Evolutionary conservation across 2,113 vertebrate genomes (phyloP), one percentile per base, ranked within the genome.

Genomic region (Tympanuchus pallidicinctus): DNA sequence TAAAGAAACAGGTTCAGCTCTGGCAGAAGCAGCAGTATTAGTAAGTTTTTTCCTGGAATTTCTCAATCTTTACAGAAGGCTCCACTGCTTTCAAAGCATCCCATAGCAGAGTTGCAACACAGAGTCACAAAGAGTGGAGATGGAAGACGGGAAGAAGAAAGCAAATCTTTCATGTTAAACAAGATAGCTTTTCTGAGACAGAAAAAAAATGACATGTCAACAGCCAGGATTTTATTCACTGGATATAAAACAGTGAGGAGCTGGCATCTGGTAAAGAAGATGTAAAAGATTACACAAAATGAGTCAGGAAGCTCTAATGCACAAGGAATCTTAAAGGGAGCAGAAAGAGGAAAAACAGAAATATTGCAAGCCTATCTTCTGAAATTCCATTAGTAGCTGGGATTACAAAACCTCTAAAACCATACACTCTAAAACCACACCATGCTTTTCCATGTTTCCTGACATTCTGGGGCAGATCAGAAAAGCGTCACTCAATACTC

Each of bases 401-500:
- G 22, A 90, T 82, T 90, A 34, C 86, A 88, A 54, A 90, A 48
- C n/a, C 48, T 47, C 50, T 25, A 48, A 52, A 86, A 86, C 28
- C 0, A 0, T 30, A 30, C 3, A 2, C 48, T 50, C 50, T 25
- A 47, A 52, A 86, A 86, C 25, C 0, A 0, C 27, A 18, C 4
- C 2, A 34, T 24, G 42, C 13, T 88, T 83, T 78, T 43, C 40
- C 47, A 40, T 4, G 5, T 66, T 74, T 77, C 79, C 91, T 91
- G 75, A 78, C 38, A 89, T 80, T 59, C 47, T 54, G 32, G 8
- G 8, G 65, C 69, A 42, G 36, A 56, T 71, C 90, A 69, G 43
- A 75, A 45, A 38, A 45, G 52, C 89, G 38, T 71, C 25, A 76
- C 25, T 82, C 2, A 0, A 57, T 90, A 81, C 36, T 83, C 69